A percentile compares a stretch with the other conserved stretches of the same genome.
Evolutionary conservation across 2,888 invertebrate genomes (phyloP).

Genomic region (Nudaria mundana): DNA sequence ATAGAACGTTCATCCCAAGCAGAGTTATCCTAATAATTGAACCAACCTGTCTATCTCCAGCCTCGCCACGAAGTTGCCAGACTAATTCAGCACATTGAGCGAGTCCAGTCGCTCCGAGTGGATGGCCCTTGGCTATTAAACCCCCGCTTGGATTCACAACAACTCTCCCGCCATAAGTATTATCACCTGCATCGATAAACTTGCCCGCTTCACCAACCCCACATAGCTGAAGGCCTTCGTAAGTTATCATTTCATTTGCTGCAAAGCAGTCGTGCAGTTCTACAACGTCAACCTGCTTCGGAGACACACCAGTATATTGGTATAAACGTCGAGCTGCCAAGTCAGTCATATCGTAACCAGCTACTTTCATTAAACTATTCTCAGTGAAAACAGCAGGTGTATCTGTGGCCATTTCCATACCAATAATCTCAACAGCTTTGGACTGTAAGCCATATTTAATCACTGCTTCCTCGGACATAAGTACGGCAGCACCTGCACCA

Average conservation of each 20-base stretch:
- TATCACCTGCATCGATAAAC: conserved; percentile 95
- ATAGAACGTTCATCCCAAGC: conserved; percentile 20
- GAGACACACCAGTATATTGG: conserved; percentile 86
- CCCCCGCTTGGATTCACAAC: conserved; percentile 99
- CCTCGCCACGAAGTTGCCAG: conserved; percentile 91
- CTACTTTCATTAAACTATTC: conserved; percentile 87
- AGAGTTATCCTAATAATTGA: conserved; percentile 16
- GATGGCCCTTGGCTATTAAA: conserved; percentile 99
- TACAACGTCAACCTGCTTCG: conserved; percentile 94
- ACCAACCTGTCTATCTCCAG: conserved; percentile 87
- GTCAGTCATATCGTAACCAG: conserved; percentile 97
- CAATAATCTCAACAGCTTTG: conserved; percentile 95
- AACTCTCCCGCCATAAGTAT: conserved; percentile 97
- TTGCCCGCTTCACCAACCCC: conserved; percentile 94
- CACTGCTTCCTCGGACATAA: conserved; percentile 96
- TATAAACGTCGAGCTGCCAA: conserved; percentile 89
- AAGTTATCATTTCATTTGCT: conserved; percentile 97
- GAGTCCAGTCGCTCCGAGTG: conserved; percentile 95
- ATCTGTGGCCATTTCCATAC: conserved; percentile 98
- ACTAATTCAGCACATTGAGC: conserved; percentile 95
- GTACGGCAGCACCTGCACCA: conserved; percentile 96
- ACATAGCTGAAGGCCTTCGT: conserved; percentile 97
- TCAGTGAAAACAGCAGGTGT: conserved; percentile 91
- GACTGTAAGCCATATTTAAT: conserved; percentile 88
- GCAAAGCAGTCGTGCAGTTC: conserved; percentile 99